phyloP scores from a whole-genome alignment of 2,113 vertebrate genomes.

The Natator depressus region DNA sequence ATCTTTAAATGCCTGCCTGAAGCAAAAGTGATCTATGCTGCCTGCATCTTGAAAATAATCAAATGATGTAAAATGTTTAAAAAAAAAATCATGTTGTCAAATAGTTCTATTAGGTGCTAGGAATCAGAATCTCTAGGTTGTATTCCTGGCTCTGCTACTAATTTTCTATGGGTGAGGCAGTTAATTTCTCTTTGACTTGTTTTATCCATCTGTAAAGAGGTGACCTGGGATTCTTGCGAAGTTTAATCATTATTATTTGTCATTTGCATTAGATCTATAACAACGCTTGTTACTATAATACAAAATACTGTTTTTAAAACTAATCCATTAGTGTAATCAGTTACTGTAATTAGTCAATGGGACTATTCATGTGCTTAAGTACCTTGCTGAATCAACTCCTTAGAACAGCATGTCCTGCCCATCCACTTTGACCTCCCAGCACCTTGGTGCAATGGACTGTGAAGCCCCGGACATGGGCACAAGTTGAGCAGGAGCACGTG shows the following conservation, averaged over 20 bases:
- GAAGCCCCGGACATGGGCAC: accelerated
- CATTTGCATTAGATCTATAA: neutral
- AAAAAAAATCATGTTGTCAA: neutral
- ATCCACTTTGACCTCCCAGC: neutral
- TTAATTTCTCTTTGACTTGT: neutral
- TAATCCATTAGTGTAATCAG: neutral
- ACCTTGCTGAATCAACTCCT: neutral
- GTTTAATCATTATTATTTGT: neutral
- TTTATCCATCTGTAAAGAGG: neutral
- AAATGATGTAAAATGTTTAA: neutral
- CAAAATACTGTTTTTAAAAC: neutral
- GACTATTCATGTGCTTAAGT: neutral
- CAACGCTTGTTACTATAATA: neutral
- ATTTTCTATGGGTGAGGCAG: neutral
- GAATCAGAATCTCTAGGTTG: accelerated
- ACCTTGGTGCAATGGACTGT: neutral
- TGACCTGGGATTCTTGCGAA: accelerated
- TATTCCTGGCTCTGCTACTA: neutral
- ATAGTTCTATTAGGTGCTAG: neutral
- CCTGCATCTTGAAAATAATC: neutral
- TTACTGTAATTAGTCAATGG: neutral
- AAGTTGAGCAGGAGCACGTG: neutral
- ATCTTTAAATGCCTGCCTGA: neutral
- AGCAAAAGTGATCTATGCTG: neutral
- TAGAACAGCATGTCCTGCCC: neutral